A percentile compares a stretch with the other conserved stretches of the same genome.
Evolutionary conservation across 2,797 vertebrate species (phyloP).

Genomic region (Clamator glandarius): DNA sequence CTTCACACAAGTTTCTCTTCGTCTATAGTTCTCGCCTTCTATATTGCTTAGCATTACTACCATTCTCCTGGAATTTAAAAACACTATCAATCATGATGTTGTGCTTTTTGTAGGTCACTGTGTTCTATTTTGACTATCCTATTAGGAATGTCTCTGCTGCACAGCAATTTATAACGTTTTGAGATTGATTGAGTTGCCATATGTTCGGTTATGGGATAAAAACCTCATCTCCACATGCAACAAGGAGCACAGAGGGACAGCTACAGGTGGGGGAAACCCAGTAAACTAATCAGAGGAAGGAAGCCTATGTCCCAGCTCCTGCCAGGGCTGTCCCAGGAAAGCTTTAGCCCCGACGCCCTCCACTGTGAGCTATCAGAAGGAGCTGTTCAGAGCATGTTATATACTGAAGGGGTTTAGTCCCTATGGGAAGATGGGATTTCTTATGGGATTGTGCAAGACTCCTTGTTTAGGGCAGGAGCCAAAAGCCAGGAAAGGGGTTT

Average conservation of each 20-base stretch:
- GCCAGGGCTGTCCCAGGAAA: neutral
- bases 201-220: neutral
- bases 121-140: neutral
- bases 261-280: neutral
- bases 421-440: neutral
- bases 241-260: neutral
- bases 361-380: neutral
- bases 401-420: neutral
- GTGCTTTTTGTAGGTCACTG: neutral
- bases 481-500: too few relatives aligned
- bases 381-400: rapidly evolving
- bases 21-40: neutral
- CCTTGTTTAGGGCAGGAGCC: neutral
- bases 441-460: neutral
- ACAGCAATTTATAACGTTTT: neutral
- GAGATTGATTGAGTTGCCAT: neutral
- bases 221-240: neutral
- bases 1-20: neutral
- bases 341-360: too few relatives aligned
- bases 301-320: neutral
- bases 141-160: neutral
- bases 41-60: neutral
- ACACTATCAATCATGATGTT: neutral
- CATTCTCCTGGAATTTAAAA: neutral
- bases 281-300: neutral